phyloP scores from a whole-genome alignment of 2,797 vertebrate genomes.

The Rhinoraja longicauda region DNA sequence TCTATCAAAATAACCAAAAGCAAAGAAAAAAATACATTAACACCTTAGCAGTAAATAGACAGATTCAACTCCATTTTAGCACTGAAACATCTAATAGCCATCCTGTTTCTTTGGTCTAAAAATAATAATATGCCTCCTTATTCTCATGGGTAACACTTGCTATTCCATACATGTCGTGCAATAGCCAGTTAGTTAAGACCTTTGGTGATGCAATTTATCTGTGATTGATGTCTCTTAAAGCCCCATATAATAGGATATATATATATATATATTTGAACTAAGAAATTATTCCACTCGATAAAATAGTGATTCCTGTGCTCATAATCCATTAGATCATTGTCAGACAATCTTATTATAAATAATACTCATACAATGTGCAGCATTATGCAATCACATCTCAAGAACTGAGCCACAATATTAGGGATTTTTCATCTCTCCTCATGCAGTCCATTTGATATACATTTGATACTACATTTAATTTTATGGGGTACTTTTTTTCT shows the following conservation, averaged over 20 bases:
- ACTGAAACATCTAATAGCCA: background rate
- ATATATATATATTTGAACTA: background rate
- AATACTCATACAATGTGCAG: background rate
- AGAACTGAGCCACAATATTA: background rate
- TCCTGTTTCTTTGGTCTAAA: background rate
- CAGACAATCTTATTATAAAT: background rate
- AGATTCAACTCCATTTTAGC: background rate
- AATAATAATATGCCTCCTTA: background rate
- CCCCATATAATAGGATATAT: background rate
- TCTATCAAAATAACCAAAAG: background rate
- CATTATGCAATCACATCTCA: background rate
- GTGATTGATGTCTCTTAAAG: background rate
- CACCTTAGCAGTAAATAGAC: background rate
- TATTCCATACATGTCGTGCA: background rate
- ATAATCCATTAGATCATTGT: background rate
- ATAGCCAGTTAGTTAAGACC: background rate
- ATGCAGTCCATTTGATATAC: background rate
- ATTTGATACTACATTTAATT: background rate
- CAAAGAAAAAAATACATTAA: background rate
- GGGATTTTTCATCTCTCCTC: background rate
- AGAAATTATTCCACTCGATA: background rate
- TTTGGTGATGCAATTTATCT: background rate
- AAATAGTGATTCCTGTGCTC: background rate
- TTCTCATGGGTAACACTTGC: background rate
- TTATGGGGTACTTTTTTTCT: background rate